phyloP scores from a whole-genome alignment of 2,113 vertebrate species.

The Cathartes aura region DNA sequence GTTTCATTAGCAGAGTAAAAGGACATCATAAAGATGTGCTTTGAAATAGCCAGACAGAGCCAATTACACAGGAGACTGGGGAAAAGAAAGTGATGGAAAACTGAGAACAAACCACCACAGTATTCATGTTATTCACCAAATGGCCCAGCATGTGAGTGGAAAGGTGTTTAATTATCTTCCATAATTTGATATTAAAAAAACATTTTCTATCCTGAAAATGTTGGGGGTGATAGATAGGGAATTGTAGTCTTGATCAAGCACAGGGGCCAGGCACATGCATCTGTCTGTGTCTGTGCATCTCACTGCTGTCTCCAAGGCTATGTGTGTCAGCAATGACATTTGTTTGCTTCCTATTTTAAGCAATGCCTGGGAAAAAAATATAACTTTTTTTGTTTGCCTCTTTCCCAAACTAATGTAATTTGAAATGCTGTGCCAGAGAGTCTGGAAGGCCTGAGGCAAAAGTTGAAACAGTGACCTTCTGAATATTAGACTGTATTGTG shows the following conservation, averaged over 20 bases:
- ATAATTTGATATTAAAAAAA: background rate
- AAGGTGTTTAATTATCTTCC: background rate
- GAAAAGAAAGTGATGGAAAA: background rate
- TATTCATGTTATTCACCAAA: background rate
- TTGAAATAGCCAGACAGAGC: constrained; percentile 8
- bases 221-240: background rate
- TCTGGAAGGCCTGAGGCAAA: background rate
- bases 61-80: background rate
- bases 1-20: background rate
- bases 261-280: background rate
- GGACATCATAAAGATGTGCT: background rate
- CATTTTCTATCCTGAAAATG: background rate
- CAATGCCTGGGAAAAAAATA: background rate
- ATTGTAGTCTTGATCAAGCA: background rate
- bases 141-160: background rate
- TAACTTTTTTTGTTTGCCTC: background rate
- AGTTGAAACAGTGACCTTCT: background rate
- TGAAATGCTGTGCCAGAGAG: background rate
- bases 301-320: background rate
- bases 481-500: background rate
- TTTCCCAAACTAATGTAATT: background rate
- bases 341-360: constrained; percentile 46
- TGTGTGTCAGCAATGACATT: background rate
- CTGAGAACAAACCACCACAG: background rate
- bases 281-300: background rate